These are phyloP conservation scores for Drosophila melanocephala DNA, from an alignment of 2,888 invertebrate genomes.

Conservation along the genomic window DNA sequence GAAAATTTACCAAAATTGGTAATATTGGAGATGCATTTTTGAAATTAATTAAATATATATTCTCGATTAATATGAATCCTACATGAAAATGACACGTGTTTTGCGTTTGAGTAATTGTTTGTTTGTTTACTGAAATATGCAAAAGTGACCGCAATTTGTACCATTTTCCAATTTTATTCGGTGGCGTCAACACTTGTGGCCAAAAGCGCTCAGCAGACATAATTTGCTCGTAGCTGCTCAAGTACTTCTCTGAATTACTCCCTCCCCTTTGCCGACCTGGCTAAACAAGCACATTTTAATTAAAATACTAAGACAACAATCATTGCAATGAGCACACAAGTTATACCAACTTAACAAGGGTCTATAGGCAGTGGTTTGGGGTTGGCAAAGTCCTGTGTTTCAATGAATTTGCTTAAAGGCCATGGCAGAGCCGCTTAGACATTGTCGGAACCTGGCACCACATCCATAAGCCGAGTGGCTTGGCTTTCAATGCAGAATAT, in stretches of 20 bases:
- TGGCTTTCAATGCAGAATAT: slow-evolving; percentile 40
- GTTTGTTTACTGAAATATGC: slow-evolving; percentile 13
- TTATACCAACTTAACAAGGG: not conserved
- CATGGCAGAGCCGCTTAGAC: slow-evolving; percentile 12
- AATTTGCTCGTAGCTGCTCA: slow-evolving; percentile 33
- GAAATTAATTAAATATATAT: slow-evolving; percentile 10
- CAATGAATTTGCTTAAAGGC: slow-evolving; percentile 61
- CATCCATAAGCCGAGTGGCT: slow-evolving; percentile 53
- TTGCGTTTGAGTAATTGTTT: slow-evolving; percentile 18
- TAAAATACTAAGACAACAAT: slow-evolving; percentile 79
- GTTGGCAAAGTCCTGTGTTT: not conserved
- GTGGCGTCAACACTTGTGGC: slow-evolving; percentile 54
- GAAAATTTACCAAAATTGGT: no score
- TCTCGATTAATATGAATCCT: slow-evolving; percentile 13
- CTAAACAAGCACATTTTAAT: slow-evolving; percentile 74
- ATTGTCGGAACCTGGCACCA: slow-evolving; percentile 12
- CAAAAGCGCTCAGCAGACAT: slow-evolving; percentile 29
- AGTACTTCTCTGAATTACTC: not conserved
- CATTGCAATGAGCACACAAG: slow-evolving; percentile 49
- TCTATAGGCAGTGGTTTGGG: not conserved
- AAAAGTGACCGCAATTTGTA: slow-evolving; percentile 47
- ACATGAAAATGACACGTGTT: slow-evolving; percentile 10
- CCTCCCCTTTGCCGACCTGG: slow-evolving; percentile 2
- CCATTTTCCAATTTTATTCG: slow-evolving; percentile 36
- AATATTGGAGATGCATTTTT: not conserved